phyloP scores from a whole-genome alignment of 2,113 vertebrate genomes.

The Eolophus roseicapilla region DNA sequence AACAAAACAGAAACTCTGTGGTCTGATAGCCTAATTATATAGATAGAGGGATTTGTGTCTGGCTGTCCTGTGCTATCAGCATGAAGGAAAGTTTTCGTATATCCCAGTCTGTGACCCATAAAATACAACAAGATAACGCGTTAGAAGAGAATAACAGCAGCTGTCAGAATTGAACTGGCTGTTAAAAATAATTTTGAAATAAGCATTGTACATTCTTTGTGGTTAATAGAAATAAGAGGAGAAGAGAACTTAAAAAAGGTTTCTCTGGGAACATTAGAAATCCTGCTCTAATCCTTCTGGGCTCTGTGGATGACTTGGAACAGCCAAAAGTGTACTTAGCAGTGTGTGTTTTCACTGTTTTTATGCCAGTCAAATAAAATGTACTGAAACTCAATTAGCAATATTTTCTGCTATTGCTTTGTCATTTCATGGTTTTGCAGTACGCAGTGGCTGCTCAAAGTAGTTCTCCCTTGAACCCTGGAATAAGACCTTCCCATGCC shows the following conservation, averaged over 20 bases:
- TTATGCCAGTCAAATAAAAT: not conserved
- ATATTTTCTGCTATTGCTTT: not conserved
- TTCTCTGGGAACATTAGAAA: not conserved
- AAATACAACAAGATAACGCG: conserved; percentile 43
- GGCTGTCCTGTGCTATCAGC: conserved; percentile 19
- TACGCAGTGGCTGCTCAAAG: not conserved
- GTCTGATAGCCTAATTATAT: conserved; percentile 49
- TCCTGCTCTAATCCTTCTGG: not conserved
- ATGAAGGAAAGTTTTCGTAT: conserved; percentile 29
- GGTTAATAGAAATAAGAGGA: conserved; percentile 8
- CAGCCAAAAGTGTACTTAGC: not conserved
- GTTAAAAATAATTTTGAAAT: conserved; percentile 24
- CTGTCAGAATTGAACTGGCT: conserved; percentile 32
- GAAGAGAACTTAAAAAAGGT: not conserved
- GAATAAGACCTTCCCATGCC: not conserved
- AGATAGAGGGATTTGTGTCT: conserved; percentile 39
- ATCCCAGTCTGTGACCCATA: conserved; percentile 39
- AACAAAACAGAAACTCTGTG: conserved; percentile 13
- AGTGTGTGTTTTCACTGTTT: not conserved
- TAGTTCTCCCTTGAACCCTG: not conserved
- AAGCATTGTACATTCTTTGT: not conserved
- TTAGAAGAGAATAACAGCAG: conserved; percentile 17
- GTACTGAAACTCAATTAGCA: not conserved
- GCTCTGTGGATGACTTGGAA: not conserved
- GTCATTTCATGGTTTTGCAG: not conserved